Evolutionary conservation across 2,888 invertebrate genomes (phyloP).

Genomic region (Embidobia sp.): DNA sequence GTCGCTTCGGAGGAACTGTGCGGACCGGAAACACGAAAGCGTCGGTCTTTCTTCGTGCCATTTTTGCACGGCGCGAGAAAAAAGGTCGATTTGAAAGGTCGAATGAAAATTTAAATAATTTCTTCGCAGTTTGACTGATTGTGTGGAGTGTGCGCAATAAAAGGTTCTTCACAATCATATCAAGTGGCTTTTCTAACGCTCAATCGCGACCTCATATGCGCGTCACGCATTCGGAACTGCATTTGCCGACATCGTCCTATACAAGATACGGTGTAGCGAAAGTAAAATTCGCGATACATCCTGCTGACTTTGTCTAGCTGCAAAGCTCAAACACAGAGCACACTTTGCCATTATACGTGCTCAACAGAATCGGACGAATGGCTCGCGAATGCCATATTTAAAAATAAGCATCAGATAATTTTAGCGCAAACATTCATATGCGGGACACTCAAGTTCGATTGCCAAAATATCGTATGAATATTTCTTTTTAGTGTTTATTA

Average conservation of each 20-base stretch:
- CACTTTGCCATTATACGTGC: slow-evolving; percentile 40
- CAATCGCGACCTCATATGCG: slow-evolving; percentile 75
- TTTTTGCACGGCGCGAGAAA: not conserved
- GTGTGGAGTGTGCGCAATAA: slow-evolving; percentile 9
- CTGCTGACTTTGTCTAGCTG: slow-evolving; percentile 54
- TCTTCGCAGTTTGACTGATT: not conserved
- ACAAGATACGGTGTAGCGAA: slow-evolving; percentile 67
- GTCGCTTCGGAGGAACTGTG: no score
- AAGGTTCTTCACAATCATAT: slow-evolving; percentile 29
- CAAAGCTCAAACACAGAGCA: slow-evolving; percentile 30
- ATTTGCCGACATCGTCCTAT: slow-evolving; percentile 33
- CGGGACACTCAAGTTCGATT: not conserved
- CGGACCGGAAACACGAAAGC: no score
- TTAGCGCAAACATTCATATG: slow-evolving; percentile 40
- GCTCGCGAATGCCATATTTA: slow-evolving; percentile 49
- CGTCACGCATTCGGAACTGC: slow-evolving; percentile 71
- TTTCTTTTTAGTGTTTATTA: no score
- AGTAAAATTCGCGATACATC: slow-evolving; percentile 66
- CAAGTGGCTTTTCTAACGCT: slow-evolving; percentile 66
- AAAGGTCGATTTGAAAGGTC: not conserved
- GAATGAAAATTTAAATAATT: not conserved
- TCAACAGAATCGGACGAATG: slow-evolving; percentile 34
- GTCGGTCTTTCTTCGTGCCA: no score
- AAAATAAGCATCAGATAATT: slow-evolving; percentile 58
- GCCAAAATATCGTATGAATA: no score